Conservation (phyloP, 2,797 vertebrate species). For the Sarcoramphus papa region DNA sequence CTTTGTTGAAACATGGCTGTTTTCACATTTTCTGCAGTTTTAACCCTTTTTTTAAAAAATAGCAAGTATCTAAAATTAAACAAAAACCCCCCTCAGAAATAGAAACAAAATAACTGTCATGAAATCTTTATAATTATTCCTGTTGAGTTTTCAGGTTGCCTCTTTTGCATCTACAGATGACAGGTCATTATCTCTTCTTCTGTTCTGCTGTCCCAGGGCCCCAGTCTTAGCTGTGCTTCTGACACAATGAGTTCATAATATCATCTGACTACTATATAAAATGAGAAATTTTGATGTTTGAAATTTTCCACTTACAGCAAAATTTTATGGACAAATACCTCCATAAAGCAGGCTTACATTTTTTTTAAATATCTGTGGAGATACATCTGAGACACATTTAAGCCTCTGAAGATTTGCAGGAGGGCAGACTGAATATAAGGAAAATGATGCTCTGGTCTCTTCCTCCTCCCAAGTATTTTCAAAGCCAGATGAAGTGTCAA, state of each 20-base stretch:
- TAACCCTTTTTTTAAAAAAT: not conserved
- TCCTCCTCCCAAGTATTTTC: not conserved
- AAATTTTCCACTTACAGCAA: not conserved
- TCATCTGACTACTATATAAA: not conserved
- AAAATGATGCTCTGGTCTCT: not conserved
- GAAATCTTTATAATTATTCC: not conserved
- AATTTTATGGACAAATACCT: not conserved
- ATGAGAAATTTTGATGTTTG: not conserved
- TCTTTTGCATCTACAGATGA: not conserved
- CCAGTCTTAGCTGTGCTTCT: not conserved
- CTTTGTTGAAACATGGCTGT: slow-evolving; percentile 16
- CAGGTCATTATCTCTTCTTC: not conserved
- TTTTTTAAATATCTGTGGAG: not conserved
- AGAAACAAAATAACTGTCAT: not conserved
- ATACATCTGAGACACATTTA: not conserved
- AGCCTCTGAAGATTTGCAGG: not conserved
- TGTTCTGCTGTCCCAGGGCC: not conserved
- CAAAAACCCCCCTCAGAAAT: accelerated
- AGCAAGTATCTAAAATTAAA: not conserved
- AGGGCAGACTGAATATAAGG: not conserved
- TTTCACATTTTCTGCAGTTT: slow-evolving; percentile 7
- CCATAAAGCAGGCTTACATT: not conserved
- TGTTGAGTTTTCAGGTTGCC: not conserved
- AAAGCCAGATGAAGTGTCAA: not conserved
- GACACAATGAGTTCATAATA: not conserved